These are phyloP conservation scores for Acutogordius australiensis DNA, from an alignment of 2,888 invertebrate species.

Conservation along the genomic window DNA sequence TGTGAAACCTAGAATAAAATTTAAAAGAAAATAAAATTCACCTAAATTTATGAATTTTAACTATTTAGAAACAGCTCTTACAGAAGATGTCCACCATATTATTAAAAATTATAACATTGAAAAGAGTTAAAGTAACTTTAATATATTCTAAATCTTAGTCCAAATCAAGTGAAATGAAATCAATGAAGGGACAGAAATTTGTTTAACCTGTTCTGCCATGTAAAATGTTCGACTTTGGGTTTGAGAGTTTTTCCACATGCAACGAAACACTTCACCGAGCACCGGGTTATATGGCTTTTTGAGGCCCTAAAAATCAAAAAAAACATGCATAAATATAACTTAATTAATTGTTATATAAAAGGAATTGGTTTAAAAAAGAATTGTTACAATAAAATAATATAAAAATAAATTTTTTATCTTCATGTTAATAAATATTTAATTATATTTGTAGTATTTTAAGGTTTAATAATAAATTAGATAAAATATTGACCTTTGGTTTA, in stretches of 20 bases:
- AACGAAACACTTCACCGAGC: conserved; percentile 61
- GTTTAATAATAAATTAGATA: background rate
- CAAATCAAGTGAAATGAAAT: background rate
- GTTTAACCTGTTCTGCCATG: conserved; percentile 55
- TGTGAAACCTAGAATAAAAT: conserved; percentile 40
- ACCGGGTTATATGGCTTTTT: conserved; percentile 88
- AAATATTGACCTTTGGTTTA: conserved; percentile 38
- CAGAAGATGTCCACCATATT: no score
- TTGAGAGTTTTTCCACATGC: conserved; percentile 42
- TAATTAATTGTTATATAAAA: no score
- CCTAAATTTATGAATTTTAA: no score
- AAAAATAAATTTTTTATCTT: background rate
- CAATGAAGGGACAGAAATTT: background rate
- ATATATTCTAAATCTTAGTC: background rate
- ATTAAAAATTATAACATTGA: background rate
- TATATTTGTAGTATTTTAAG: background rate
- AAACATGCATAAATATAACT: no score
- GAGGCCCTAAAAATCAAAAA: conserved; percentile 35
- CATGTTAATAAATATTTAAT: background rate
- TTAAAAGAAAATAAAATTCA: no score
- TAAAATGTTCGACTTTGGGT: conserved; percentile 58
- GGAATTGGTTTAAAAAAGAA: no score
- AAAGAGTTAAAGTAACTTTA: conserved; percentile 2
- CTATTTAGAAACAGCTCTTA: no score
- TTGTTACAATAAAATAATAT: background rate